Percentiles rank a stretch among this genome's conserved stretches.
phyloP scores from a whole-genome alignment of 2,797 vertebrate species.

The Siniperca scherzeri region DNA sequence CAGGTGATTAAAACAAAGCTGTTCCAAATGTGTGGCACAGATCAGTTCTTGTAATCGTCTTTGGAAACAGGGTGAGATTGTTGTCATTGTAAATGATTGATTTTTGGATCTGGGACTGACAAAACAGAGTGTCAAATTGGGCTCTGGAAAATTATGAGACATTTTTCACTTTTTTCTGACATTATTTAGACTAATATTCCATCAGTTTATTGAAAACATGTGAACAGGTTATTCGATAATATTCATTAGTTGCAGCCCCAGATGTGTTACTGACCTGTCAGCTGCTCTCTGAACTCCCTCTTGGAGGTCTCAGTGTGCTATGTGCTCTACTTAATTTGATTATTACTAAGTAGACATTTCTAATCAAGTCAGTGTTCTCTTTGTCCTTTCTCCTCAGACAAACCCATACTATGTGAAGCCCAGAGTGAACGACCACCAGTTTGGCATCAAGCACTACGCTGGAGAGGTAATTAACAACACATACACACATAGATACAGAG shows the following conservation, averaged over 20 bases:
- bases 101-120: not conserved
- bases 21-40: not conserved
- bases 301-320: not conserved
- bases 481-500: slow-evolving; percentile 15
- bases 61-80: not conserved
- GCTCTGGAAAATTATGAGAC: too few relatives aligned
- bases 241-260: not conserved
- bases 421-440: slow-evolving; percentile 92
- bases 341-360: slow-evolving; percentile 23
- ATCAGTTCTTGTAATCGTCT: not conserved
- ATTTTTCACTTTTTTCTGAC: not conserved
- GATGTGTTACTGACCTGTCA: not conserved
- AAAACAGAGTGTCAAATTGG: too few relatives aligned
- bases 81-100: not conserved
- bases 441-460: slow-evolving; percentile 95
- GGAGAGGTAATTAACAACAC: slow-evolving; percentile 89
- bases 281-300: slow-evolving; percentile 18
- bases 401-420: slow-evolving; percentile 95
- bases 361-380: slow-evolving; percentile 20
- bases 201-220: not conserved
- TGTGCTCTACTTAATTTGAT: slow-evolving; percentile 18
- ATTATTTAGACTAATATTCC: not conserved
- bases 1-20: not conserved
- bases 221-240: not conserved
- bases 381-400: slow-evolving; percentile 81